Base-by-base conservation (phyloP, 2,113 vertebrate species). In the Bubo scandiacus region DNA sequence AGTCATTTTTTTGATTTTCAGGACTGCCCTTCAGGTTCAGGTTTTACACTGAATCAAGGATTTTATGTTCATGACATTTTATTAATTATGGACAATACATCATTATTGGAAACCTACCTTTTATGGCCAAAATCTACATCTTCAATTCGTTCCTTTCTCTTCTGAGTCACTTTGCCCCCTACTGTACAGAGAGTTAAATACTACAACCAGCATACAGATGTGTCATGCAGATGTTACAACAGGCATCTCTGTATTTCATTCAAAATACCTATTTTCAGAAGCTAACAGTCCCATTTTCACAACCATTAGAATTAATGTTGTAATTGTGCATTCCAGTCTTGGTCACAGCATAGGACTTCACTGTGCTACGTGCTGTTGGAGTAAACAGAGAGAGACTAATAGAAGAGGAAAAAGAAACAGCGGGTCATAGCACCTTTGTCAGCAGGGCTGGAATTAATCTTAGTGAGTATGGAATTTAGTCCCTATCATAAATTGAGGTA, bases 91-190 rank as follows among this genome's bases (percentile, higher is more conserved):
- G 29, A 49, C 43, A 77, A 51, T 15, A 63, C 5, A 21, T n/a
- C 43, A 40, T 38, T 49, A 36, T 4, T 21, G 12, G 22, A n/a
- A 85, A 47, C 12, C 38, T 30, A 38, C 11, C 32, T 84, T 84
- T 79, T 47, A 36, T 30, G 34, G 21, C 16, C 74, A 72, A 61
- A 52, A 79, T 42, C 57, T 30, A 20, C 18, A 29, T 40, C 12
- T 92, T 71, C 0, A 0, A 49, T 51, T 32, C 89, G 47, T 25
- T 86, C n/a, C 12, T 55, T 67, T 47, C 92, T 67, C 38, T 79
- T 93, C 42, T 85, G 79, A 82, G 57, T 51, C 62, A 38, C 70
- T 93, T 96, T 92, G 94, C 86, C 85, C 87, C 55, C 88, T 93
- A 90, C 78, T 96, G 88, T 81, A 81, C 54, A 57, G 49, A 72